Base-by-base conservation (phyloP, 2,888 invertebrate genomes). In the Saturnia pavonia region DNA sequence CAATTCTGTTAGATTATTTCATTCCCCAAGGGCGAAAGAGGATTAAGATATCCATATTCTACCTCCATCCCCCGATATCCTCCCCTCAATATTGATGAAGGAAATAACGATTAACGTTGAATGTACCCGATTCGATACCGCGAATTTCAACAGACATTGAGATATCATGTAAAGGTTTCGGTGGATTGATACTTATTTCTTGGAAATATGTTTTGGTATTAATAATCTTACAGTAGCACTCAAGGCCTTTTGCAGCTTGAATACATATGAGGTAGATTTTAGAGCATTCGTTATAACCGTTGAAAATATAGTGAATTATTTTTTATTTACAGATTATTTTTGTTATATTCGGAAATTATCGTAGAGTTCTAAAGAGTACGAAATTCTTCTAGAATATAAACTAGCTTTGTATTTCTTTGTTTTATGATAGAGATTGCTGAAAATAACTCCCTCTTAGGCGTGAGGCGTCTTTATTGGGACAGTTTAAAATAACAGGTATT, bases 1-100 rank as follows among this genome's bases (percentile, higher is more conserved):
- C 82, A 80, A 84, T 85, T 82, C 79, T 76, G 77, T 75, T 76
- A 82, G 82, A 86, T 86, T 85, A 85, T 83, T 82, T 80, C 78
- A 79, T 82, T 79, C 83, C 86, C 80, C 74, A 57, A 73, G 80
- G 80, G 78, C 74, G 73, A 77, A 79, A 76, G 80, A 77, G 77
- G 80, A 84, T 83, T 78, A 82, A 71, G 74, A 73, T 72, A 69
- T 66, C 70, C 67, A n/a, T 67, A 45, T 43, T 34, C 57, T 22
- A 71, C 71, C 74, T 74, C 57, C 25, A 0, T 12, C 71, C 67
- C 8, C 22, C n/a, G 27, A 25, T n/a, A 22, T 45, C 45, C 60
- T 16, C 4, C 68, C 68, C 73, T 75, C 74, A 74, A 76, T 75
- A 77, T 73, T 75, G 74, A 76, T 74, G 73, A 71, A 72, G 73